Base-by-base conservation (phyloP, 1,140 invertebrate species). In the Drosophila navojoa region DNA sequence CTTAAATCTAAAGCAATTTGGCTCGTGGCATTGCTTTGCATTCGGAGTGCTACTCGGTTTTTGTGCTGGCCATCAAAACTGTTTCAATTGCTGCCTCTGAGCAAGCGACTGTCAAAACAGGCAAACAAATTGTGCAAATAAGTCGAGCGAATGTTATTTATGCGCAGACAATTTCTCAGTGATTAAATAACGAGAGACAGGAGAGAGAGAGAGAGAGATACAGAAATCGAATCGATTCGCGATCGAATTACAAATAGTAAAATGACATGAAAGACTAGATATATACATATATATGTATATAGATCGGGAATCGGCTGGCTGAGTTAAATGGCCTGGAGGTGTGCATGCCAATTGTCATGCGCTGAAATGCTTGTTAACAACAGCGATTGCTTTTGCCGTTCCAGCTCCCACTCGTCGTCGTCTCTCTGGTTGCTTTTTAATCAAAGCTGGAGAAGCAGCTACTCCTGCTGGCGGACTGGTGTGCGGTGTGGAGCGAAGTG, bases 331-430 rank as follows among this genome's bases (percentile, higher is more conserved):
- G 80, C 84, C 85, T 32, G 80, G 71, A 89, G 84, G 85, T 84
- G 84, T 84, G 84, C 85, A 90, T 89, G 85, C 84, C 84, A 89
- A 89, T 90, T 89, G 84, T 89, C 84, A 89, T 89, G 84, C 84
- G 84, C 84, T 89, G 84, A 89, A 89, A 89, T 90, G 85, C 84
- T 89, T 89, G 84, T 89, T 89, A 89, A 89, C 85, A 90, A 89
- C 85, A 68, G 74, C 84, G 82, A 87, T 87, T 87, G 82, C 82
- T 82, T 85, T 89, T 86, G 19, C 11, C 53, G 69, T 49, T 50
- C 11, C 35, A 55, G 60, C 60, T 82, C 47, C 59, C 71, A 73
- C 79, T 80, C 72, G 42, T 49, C 42, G 45, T 78, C 47, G 45
- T 57, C 13, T 50, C 58, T 49, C n/a, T 45, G 69, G 52, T 54